Conservation (phyloP, 1,140 invertebrate species). For the Mya arenaria region DNA sequence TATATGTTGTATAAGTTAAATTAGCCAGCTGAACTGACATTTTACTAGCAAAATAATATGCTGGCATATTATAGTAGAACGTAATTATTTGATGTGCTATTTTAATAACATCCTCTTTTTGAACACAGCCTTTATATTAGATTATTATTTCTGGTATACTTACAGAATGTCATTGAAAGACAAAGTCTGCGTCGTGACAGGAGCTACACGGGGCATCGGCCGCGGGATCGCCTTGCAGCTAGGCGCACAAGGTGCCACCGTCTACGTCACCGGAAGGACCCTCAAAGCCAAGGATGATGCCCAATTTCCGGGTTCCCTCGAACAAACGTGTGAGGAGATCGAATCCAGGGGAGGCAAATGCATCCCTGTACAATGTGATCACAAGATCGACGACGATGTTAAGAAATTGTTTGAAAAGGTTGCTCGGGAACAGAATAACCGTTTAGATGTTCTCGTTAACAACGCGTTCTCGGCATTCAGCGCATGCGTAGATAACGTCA, state of each 20-base stretch:
- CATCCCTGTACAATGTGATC: slow-evolving; percentile 80
- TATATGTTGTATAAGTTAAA: too few species aligned
- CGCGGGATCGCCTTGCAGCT: slow-evolving; percentile 81
- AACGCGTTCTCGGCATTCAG: slow-evolving; percentile 81
- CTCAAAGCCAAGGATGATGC: neutral
- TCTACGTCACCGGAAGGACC: slow-evolving; percentile 79
- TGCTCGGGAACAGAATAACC: slow-evolving; percentile 79
- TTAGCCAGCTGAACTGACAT: too few species aligned
- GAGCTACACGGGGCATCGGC: slow-evolving; percentile 80
- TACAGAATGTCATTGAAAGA: slow-evolving; percentile 65
- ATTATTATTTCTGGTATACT: too few species aligned
- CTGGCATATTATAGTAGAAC: too few species aligned
- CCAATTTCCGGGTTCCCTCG: neutral
- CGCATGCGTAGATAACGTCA: slow-evolving; percentile 67
- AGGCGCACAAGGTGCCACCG: slow-evolving; percentile 79
- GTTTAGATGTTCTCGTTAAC: slow-evolving; percentile 82
- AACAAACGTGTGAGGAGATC: slow-evolving; percentile 30
- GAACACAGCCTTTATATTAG: too few species aligned
- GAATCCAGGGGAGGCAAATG: slow-evolving; percentile 75
- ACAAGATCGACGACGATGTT: slow-evolving; percentile 80
- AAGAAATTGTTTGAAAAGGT: slow-evolving; percentile 80
- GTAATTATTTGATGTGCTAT: too few species aligned
- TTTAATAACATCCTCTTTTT: too few species aligned
- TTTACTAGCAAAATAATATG: too few species aligned
- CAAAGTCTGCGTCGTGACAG: slow-evolving; percentile 80